Evolutionary conservation across 2,888 invertebrate species (phyloP).

Genomic region (Deilephila elpenor): DNA sequence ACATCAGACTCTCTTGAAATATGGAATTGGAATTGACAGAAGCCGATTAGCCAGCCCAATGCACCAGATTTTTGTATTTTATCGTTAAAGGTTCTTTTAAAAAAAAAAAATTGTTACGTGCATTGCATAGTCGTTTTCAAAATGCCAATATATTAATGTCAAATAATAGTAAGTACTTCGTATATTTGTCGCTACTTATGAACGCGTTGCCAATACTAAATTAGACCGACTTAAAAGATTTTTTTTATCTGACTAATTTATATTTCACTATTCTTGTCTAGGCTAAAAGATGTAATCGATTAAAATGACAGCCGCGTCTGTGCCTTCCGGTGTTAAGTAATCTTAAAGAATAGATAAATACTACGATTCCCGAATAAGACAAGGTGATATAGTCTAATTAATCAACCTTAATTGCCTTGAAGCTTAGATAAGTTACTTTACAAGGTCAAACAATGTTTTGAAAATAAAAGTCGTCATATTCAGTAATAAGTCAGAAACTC

Average conservation of each 20-base stretch:
- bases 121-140: no score
- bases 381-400: slow-evolving; percentile 22
- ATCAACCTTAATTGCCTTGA: slow-evolving; percentile 24
- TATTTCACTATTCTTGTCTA: neutral
- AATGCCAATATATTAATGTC: no score
- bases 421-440: slow-evolving; percentile 7
- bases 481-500: neutral
- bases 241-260: no score
- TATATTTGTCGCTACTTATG: no score
- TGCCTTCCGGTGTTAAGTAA: slow-evolving; percentile 15
- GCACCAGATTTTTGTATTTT: no score
- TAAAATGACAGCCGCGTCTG: neutral
- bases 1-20: no score
- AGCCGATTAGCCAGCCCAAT: no score
- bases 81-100: no score
- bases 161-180: no score
- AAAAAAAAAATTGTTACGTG: no score
- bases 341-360: slow-evolving; percentile 23
- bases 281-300: neutral
- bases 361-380: slow-evolving; percentile 5
- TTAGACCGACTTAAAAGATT: neutral
- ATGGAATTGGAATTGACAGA: no score
- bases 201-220: no score
- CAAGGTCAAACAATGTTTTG: slow-evolving; percentile 12
- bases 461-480: neutral